These are phyloP conservation scores for Ammodramus savannarum DNA, from an alignment of 2,113 vertebrate genomes.

Conservation along the genomic window DNA sequence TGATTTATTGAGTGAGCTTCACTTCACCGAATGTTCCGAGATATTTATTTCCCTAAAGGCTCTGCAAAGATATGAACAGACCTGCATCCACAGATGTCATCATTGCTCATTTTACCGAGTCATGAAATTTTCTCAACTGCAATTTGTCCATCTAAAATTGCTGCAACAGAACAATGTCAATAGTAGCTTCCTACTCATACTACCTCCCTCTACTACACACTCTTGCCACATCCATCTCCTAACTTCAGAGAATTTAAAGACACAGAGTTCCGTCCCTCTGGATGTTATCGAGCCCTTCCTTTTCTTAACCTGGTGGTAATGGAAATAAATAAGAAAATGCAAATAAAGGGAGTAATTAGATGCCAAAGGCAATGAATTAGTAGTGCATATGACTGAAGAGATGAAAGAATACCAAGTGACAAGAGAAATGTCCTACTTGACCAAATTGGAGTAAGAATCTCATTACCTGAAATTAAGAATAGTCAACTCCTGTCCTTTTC, in stretches of 20 bases:
- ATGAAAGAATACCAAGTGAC: not conserved
- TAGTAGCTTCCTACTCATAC: conserved; percentile 81
- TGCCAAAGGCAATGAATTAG: not conserved
- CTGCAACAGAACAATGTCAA: conserved; percentile 84
- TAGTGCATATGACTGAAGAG: not conserved
- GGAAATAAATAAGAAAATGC: not conserved
- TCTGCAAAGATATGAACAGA: conserved; percentile 99
- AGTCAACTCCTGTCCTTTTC: not conserved
- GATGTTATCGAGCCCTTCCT: not conserved
- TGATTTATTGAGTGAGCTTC: conserved; percentile 99
- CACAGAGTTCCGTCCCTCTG: not conserved
- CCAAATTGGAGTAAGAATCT: not conserved
- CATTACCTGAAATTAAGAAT: not conserved
- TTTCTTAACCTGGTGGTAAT: not conserved
- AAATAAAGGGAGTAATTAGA: not conserved
- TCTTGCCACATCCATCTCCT: conserved; percentile 48
- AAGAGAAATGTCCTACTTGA: not conserved
- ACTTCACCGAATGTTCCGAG: conserved; percentile 99
- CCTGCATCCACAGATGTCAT: conserved; percentile 99
- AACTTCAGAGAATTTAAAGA: conserved; percentile 64
- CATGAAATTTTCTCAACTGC: conserved; percentile 96
- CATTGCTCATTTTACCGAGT: conserved; percentile 99
- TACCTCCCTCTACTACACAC: conserved; percentile 32
- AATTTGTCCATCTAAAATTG: conserved; percentile 87
- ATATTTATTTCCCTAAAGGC: conserved; percentile 99